Evolutionary conservation across 2,888 invertebrate genomes (phyloP).

Genomic region (Apamea sordens): DNA sequence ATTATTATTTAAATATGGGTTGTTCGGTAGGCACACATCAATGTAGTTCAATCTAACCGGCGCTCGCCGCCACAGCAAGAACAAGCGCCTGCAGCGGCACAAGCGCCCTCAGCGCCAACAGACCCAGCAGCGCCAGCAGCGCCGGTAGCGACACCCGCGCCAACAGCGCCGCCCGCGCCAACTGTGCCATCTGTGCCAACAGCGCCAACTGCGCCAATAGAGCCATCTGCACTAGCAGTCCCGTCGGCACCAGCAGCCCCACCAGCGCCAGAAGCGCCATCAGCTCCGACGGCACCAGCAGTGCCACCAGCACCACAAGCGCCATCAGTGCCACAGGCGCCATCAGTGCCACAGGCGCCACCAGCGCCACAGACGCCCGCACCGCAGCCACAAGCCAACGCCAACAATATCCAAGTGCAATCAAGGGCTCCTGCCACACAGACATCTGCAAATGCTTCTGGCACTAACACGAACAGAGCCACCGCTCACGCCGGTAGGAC

Average conservation of each 20-base stretch:
- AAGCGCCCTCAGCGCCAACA: not conserved
- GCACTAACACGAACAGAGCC: conserved; percentile 41
- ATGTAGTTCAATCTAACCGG: conserved; percentile 77
- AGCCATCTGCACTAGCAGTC: not conserved
- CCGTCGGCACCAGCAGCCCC: not conserved
- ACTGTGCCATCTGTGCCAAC: not conserved
- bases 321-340: not conserved
- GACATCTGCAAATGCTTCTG: conserved; percentile 44
- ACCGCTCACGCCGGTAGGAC: conserved; percentile 71
- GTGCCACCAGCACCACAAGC: not conserved
- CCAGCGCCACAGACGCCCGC: not conserved
- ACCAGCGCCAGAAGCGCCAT: not conserved
- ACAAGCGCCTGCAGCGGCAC: conserved; percentile 9
- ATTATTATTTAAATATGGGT: not conserved
- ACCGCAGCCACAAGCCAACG: conserved; percentile 18
- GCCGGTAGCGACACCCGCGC: not conserved
- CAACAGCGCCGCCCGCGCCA: conserved; percentile 3
- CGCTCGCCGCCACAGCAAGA: conserved; percentile 57
- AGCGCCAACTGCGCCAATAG: not conserved
- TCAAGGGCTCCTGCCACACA: conserved; percentile 41
- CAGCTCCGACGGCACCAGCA: not conserved
- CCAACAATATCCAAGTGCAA: conserved; percentile 18
- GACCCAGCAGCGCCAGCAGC: not conserved
- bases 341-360: not conserved
- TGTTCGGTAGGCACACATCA: conserved; percentile 77